Percentiles rank a stretch among this genome's conserved stretches.
Evolutionary conservation across 2,113 vertebrate genomes (phyloP).

Genomic region (Haliaeetus leucogaster): DNA sequence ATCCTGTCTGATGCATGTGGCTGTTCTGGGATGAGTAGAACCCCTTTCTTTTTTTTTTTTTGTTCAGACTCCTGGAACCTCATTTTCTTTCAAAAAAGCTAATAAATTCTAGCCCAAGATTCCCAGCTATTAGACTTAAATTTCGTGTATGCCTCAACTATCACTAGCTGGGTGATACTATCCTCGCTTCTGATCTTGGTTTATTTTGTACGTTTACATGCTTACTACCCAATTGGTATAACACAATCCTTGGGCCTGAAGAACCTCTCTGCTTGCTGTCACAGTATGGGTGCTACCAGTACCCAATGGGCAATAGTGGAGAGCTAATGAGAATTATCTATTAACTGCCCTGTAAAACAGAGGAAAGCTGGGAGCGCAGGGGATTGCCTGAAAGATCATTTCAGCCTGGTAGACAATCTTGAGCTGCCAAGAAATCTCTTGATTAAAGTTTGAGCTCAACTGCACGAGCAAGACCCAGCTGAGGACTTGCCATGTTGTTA

Average conservation of each 20-base stretch:
- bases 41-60: no score
- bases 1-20: not conserved
- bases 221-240: not conserved
- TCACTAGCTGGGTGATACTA: not conserved
- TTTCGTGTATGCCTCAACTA: not conserved
- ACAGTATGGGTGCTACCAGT: not conserved
- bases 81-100: not conserved
- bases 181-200: not conserved
- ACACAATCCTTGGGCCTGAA: not conserved
- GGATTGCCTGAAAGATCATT: not conserved
- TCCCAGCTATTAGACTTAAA: not conserved
- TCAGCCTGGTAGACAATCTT: not conserved
- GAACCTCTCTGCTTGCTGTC: not conserved
- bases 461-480: not conserved
- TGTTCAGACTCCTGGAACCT: not conserved
- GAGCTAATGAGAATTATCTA: not conserved
- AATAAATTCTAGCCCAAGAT: not conserved
- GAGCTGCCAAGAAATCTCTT: not conserved
- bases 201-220: not conserved
- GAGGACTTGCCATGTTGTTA: not conserved
- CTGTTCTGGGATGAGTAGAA: not conserved
- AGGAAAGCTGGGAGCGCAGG: not conserved
- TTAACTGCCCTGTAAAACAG: not conserved
- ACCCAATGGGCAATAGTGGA: not conserved
- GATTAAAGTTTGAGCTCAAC: not conserved